Base-by-base conservation (phyloP, 2,797 vertebrate genomes). In the Leuciscus waleckii region DNA sequence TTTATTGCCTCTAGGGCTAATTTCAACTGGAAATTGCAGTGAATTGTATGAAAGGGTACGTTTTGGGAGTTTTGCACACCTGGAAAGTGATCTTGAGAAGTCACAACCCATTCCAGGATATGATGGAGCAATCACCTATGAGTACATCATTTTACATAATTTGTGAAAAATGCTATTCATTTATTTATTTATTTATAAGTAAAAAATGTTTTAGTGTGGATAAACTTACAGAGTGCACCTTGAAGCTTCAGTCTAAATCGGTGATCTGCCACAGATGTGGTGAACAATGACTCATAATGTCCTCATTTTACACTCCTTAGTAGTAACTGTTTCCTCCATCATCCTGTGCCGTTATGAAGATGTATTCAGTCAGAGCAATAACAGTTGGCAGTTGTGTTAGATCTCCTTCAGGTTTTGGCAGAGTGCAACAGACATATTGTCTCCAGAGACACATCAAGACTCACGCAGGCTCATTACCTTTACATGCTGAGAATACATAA, bases 401-500 rank as follows among this genome's bases (percentile, higher is more conserved):
- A 79, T 89, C 82, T 87, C 77, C 81, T 77, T 89, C 79, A 83
- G 83, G 46, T 81, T 76, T 83, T 43, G 54, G 41, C 81, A 79
- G 76, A 82, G 29, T 75, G 76, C 76, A 85, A 80, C 43, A 78
- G 84, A 39, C 56, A 51, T 21, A 70, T 29, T 88, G 35, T 68
- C 68, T 63, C 29, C 56, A 43, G 79, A 83, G 86, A 90, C 86
- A 69, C 61, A 81, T 85, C 90, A 78, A 87, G 89, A 90, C 91
- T 89, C 89, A 88, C 85, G 70, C 46, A 87, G 89, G 92, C 92
- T 94, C 91, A 90, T 93, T 92, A 91, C 88, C 74, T 41, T 73
- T 85, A 88, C 82, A 90, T 90, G 91, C 91, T 87, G 86, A 67
- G 90, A 92, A 93, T 93, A 88, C 82, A 69, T 90, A 92, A 92